Evolutionary conservation across 2,888 invertebrate genomes (phyloP).

Genomic region (Dysmachus trigonus): DNA sequence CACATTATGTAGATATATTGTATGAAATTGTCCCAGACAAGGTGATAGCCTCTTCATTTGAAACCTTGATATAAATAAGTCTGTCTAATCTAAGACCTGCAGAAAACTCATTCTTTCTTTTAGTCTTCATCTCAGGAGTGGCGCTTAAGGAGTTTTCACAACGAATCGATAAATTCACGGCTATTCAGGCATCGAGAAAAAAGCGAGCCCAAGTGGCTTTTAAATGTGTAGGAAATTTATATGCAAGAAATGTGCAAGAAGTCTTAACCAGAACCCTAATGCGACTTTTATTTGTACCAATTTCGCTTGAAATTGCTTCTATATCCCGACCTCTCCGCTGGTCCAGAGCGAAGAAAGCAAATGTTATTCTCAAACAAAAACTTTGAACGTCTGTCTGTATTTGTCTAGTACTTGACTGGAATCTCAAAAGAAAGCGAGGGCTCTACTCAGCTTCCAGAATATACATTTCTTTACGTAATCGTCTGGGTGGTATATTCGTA

Average conservation of each 20-base stretch:
- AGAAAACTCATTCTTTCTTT: not conserved
- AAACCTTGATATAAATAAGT: not conserved
- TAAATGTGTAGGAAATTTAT: not conserved
- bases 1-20: too few species aligned
- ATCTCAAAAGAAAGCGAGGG: not conserved
- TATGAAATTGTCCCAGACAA: not conserved
- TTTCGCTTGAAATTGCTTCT: not conserved
- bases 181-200: not conserved
- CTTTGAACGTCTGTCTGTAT: slow-evolving; percentile 16
- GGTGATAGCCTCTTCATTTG: not conserved
- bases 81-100: not conserved
- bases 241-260: not conserved
- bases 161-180: not conserved
- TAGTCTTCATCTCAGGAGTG: not conserved
- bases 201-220: not conserved
- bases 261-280: not conserved
- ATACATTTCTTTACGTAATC: not conserved
- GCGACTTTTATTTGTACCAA: slow-evolving; percentile 2
- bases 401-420: slow-evolving; percentile 23
- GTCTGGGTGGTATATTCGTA: not conserved
- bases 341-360: not conserved
- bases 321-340: not conserved
- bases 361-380: slow-evolving; percentile 4
- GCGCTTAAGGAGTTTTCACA: not conserved
- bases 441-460: not conserved